phyloP scores from a whole-genome alignment of 2,888 invertebrate species.

The Idaea biselata region DNA sequence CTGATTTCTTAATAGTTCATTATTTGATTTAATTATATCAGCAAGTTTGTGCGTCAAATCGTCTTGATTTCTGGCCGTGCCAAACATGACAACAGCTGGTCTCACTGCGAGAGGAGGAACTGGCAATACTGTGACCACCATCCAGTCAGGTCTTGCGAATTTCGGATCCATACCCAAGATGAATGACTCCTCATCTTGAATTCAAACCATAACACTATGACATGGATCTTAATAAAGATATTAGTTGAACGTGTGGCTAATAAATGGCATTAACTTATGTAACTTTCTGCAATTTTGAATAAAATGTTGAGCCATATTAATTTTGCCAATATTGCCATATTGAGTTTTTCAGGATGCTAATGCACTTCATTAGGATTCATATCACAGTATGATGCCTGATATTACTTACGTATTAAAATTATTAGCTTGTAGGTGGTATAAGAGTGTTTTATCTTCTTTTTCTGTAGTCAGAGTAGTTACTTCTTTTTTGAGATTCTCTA shows the following conservation, averaged over 20 bases:
- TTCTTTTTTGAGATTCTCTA: too few relatives aligned
- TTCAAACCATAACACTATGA: slow-evolving; percentile 10
- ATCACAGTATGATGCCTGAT: not conserved
- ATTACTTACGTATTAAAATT: not conserved
- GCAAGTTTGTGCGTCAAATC: slow-evolving; percentile 99
- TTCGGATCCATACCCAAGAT: slow-evolving; percentile 98
- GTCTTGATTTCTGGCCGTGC: slow-evolving; percentile 98
- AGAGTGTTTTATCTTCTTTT: not conserved
- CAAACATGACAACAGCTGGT: slow-evolving; percentile 99
- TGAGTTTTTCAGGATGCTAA: too few relatives aligned
- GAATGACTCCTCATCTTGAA: slow-evolving; percentile 94
- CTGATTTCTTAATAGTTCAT: slow-evolving; percentile 96
- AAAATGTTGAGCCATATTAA: too few relatives aligned
- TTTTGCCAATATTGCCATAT: too few relatives aligned
- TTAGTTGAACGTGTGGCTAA: too few relatives aligned
- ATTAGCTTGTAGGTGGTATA: not conserved
- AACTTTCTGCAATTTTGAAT: too few relatives aligned
- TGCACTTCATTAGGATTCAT: not conserved
- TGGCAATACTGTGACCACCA: slow-evolving; percentile 98
- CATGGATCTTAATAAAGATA: too few relatives aligned
- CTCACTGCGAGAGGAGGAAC: slow-evolving; percentile 98
- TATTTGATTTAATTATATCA: slow-evolving; percentile 99
- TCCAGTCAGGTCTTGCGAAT: slow-evolving; percentile 99
- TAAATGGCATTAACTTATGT: too few relatives aligned
- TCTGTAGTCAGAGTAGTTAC: not conserved